Evolutionary conservation across 2,888 invertebrate species (phyloP).

Genomic region (Drosophila borborema): DNA sequence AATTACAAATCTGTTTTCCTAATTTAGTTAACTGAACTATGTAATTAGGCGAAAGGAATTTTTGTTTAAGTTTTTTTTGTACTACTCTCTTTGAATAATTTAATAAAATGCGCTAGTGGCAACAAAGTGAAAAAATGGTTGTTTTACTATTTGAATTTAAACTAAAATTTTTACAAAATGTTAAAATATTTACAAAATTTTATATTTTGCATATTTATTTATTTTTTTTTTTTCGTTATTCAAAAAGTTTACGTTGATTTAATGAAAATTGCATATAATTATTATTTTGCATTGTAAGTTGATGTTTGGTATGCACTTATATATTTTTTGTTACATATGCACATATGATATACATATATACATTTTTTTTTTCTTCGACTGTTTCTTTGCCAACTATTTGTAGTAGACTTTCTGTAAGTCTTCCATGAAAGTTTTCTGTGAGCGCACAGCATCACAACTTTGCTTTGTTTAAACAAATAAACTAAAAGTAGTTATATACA

Average conservation of each 20-base stretch:
- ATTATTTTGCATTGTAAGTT: background rate
- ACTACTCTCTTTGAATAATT: constrained; percentile 61
- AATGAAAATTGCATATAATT: background rate
- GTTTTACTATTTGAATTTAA: background rate
- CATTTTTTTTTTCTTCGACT: background rate
- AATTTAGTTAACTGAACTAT: constrained; percentile 23
- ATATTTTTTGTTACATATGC: background rate
- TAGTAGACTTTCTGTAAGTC: background rate
- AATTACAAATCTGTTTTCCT: constrained; percentile 29
- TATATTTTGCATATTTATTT: background rate
- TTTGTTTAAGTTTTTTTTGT: constrained; percentile 64
- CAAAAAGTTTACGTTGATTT: background rate
- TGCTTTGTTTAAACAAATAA: constrained; percentile 1
- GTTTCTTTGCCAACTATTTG: background rate
- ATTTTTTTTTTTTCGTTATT: background rate
- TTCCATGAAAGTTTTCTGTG: background rate
- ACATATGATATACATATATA: background rate
- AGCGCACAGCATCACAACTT: background rate
- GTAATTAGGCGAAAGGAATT: constrained; percentile 34
- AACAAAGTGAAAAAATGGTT: constrained; percentile 44
- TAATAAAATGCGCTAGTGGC: constrained; percentile 68
- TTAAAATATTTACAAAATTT: background rate
- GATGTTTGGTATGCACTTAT: background rate
- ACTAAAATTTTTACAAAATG: background rate
- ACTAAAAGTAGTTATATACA: background rate